Conservation (phyloP, 2,797 vertebrate species). For the Cynopterus sphinx region DNA sequence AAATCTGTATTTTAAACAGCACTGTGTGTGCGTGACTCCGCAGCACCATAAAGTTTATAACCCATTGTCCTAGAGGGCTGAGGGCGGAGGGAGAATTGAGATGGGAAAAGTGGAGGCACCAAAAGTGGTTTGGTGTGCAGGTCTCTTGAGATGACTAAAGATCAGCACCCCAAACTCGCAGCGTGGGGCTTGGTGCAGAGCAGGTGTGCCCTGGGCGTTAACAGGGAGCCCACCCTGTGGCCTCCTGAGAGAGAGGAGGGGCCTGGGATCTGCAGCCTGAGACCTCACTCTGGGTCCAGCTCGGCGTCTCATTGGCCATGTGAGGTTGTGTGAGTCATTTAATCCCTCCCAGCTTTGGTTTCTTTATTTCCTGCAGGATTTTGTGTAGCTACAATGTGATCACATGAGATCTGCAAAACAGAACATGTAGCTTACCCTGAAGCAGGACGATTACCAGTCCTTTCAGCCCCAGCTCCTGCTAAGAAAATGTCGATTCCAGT, state of each 20-base stretch:
- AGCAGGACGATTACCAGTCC: background rate
- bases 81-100: background rate
- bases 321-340: background rate
- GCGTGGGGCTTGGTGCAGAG: fast-evolving
- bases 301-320: background rate
- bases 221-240: fast-evolving
- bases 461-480: background rate
- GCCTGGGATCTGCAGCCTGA: background rate
- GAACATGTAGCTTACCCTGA: background rate
- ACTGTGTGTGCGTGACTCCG: background rate
- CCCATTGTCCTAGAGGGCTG: background rate
- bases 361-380: background rate
- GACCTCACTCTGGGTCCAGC: background rate
- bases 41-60: background rate
- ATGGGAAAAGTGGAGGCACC: background rate
- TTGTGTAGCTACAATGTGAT: background rate
- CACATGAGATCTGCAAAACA: background rate
- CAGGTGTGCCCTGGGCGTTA: fast-evolving
- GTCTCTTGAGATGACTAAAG: background rate
- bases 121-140: background rate
- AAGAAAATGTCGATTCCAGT: background rate
- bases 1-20: background rate
- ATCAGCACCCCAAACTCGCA: background rate
- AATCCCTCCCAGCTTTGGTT: background rate
- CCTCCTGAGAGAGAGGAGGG: background rate